phyloP scores from a whole-genome alignment of 2,888 invertebrate genomes.

The Strigamia crassipes region DNA sequence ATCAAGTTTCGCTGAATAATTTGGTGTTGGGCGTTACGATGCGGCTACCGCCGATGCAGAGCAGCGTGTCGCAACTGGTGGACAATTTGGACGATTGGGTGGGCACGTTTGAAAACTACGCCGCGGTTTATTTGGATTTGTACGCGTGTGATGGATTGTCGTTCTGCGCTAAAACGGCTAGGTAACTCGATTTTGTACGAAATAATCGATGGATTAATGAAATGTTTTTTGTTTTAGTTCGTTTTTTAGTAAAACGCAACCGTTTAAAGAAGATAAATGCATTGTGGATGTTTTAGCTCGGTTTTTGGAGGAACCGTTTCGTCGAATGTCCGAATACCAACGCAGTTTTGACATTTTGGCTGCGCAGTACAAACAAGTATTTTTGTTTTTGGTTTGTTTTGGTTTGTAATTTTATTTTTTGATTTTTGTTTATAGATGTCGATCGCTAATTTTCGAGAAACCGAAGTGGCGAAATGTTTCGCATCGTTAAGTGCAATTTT shows the following conservation, averaged over 20 bases:
- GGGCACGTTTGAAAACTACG: conserved; percentile 54
- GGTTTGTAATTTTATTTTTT: neutral
- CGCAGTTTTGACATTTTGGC: conserved; percentile 54
- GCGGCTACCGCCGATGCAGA: conserved; percentile 2
- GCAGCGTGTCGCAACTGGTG: neutral
- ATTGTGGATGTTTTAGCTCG: conserved; percentile 53
- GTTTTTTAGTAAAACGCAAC: conserved; percentile 43
- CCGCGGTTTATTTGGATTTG: conserved; percentile 55
- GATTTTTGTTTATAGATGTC: conserved; percentile 6
- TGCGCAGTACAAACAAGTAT: conserved; percentile 49
- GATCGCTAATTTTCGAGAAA: conserved; percentile 44
- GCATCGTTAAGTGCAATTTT: conserved; percentile 46
- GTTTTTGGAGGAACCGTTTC: conserved; percentile 56
- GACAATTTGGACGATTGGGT: conserved; percentile 52
- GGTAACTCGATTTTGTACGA: conserved; percentile 52
- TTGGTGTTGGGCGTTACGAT: conserved; percentile 24
- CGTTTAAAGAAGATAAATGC: conserved; percentile 50
- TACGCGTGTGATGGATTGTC: conserved; percentile 58
- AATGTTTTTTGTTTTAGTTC: conserved; percentile 1
- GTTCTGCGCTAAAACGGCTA: conserved; percentile 55
- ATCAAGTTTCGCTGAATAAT: conserved; percentile 46
- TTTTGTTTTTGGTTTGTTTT: neutral
- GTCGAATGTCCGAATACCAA: conserved; percentile 55
- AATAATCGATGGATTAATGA: neutral
- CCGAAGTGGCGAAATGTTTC: conserved; percentile 46